phyloP scores from a whole-genome alignment of 1,140 invertebrate genomes.

The Campoletis sonorensis region DNA sequence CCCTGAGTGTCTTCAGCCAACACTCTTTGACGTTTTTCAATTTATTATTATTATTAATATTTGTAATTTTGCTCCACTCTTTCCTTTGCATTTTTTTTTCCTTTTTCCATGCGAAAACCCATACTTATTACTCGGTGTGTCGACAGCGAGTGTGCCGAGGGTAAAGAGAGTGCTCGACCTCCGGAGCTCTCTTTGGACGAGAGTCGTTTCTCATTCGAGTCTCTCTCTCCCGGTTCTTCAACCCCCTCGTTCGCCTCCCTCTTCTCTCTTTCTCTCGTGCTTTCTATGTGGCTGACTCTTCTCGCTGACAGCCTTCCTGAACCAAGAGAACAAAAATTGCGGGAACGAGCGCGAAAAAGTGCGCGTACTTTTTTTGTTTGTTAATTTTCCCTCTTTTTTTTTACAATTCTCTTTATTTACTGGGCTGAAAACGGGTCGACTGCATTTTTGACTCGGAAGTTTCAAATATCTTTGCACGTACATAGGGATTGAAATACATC shows the following conservation, averaged over 20 bases:
- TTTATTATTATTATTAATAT: no score
- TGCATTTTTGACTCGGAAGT: no score
- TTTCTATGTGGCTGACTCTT: neutral
- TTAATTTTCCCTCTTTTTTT: no score
- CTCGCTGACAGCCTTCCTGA: no score
- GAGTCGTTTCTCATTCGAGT: conserved; percentile 9
- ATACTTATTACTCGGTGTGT: neutral
- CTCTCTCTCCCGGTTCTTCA: neutral
- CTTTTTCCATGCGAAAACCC: neutral
- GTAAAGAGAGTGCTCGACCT: conserved; percentile 10
- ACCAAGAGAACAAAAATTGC: neutral
- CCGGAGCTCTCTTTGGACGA: neutral
- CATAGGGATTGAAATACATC: no score
- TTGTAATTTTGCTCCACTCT: neutral
- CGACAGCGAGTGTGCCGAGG: neutral
- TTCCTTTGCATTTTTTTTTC: neutral
- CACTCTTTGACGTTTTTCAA: neutral
- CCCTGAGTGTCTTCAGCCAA: neutral
- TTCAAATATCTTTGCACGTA: no score
- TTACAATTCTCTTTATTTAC: no score
- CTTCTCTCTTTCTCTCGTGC: no score
- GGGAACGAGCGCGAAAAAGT: neutral
- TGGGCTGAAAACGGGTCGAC: no score
- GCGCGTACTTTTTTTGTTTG: neutral
- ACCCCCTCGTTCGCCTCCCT: neutral